A percentile compares a stretch with the other conserved stretches of the same genome.
phyloP scores from a whole-genome alignment of 2,797 vertebrate species.

The Chaetodon trifasciatus region DNA sequence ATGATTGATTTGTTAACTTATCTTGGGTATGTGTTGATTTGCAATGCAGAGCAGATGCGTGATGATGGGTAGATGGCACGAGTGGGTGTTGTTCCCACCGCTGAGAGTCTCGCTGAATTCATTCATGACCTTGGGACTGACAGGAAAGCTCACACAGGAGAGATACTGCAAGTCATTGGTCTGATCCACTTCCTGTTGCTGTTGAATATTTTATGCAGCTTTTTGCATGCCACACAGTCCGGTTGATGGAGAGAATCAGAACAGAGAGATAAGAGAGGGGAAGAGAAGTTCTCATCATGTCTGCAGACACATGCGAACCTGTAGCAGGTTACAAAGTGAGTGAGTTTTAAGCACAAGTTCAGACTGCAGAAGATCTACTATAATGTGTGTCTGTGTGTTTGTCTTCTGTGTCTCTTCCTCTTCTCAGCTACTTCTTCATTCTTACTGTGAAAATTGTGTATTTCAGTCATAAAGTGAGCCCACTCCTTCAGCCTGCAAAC shows the following conservation, averaged over 20 bases:
- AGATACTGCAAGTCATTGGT: background rate
- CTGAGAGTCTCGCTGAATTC: background rate
- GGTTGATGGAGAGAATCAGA: conserved; percentile 29
- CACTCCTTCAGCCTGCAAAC: too few species aligned
- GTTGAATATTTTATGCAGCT: conserved; percentile 35
- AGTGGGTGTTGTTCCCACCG: too few species aligned
- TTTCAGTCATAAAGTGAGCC: background rate
- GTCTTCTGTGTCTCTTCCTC: background rate
- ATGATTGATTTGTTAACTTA: conserved; percentile 33
- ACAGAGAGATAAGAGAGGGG: conserved; percentile 1
- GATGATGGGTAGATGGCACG: background rate
- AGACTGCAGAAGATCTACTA: background rate
- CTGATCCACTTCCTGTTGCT: conserved; percentile 21
- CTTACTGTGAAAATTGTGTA: background rate
- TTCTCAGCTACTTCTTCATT: background rate
- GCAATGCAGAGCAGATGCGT: background rate
- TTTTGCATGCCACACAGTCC: conserved; percentile 8
- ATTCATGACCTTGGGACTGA: conserved; percentile 27
- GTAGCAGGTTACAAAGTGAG: background rate
- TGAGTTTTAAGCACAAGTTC: conserved; percentile 1
- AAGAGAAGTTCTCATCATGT: background rate
- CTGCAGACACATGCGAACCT: background rate
- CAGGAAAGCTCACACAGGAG: conserved; percentile 21
- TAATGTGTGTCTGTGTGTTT: background rate
- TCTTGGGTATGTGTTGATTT: conserved; percentile 20